Base-by-base conservation (phyloP, 2,113 vertebrate species). In the Nipponia nippon region DNA sequence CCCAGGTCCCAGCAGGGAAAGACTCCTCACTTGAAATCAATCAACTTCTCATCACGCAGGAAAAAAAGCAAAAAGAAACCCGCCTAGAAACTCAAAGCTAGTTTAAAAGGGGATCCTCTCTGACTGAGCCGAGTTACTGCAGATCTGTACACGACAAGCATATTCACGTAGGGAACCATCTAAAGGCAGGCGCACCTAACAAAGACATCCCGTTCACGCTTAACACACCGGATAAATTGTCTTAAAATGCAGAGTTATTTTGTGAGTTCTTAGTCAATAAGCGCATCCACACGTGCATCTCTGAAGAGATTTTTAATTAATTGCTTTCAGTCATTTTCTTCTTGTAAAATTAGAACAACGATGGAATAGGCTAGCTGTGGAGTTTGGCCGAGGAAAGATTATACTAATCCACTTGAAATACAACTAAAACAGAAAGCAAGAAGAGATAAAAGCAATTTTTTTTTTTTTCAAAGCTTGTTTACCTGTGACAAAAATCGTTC, bases 381-480 rank as follows among this genome's bases (percentile, higher is more conserved):
- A 93, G 80, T 95, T 96, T 93, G 93, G 65, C 21, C 0, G 10
- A 67, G 83, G 83, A 56, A 75, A 63, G 94, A 95, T 95, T 96
- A 95, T 70, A 92, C 80, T 96, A 92, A 97, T 93, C 84, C 77
- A 92, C 66, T 88, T 94, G 82, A 95, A 96, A 95, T 90, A 91
- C 0, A 22, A 77, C 91, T 95, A 61, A 87, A 91, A 73, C 91
- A 94, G 87, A 82, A 91, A 94, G 59, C 40, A 95, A 95, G 58
- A 38, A 73, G 55, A 85, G 83, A 95, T 91, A 92, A 97, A 97
- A 96, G 59, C 58, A 16, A 34, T 25, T 32, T 25, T 32, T 58
- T 83, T 76, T 27, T 69, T 58, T 69, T 80, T 67, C 40, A 40
- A 91, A 96, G 66, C 61, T 66, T 93, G n/a, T 97, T 97, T 93